Conservation (phyloP, 1,140 invertebrate genomes). For the Bathynomus jamesi region DNA sequence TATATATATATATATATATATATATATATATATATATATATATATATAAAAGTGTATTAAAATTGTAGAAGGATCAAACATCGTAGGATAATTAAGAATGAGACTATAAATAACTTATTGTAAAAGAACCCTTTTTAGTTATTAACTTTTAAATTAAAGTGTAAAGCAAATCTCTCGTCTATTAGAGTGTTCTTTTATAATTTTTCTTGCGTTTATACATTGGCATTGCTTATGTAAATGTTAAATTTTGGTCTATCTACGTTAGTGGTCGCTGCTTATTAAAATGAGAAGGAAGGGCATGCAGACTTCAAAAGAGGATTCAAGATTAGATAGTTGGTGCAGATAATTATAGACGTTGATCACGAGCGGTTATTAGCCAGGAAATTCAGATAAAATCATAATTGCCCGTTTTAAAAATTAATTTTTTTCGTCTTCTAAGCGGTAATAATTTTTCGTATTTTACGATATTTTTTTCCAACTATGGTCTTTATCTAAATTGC, state of each 20-base stretch:
- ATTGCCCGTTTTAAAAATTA: neutral
- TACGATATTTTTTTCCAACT: neutral
- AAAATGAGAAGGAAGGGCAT: too few relatives aligned
- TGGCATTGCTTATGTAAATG: neutral
- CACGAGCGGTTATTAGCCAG: neutral
- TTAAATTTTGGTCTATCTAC: too few relatives aligned
- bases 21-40: neutral
- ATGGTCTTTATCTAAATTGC: too few relatives aligned
- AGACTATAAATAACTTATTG: neutral
- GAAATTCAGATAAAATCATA: neutral
- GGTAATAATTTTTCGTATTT: neutral
- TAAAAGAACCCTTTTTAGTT: too few relatives aligned
- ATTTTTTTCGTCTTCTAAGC: neutral
- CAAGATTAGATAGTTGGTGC: neutral
- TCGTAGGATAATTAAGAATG: neutral
- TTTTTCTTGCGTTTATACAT: neutral
- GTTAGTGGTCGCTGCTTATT: too few relatives aligned
- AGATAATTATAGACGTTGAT: neutral
- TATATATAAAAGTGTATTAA: neutral
- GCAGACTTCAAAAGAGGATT: too few relatives aligned
- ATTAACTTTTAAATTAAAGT: too few relatives aligned
- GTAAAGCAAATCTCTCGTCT: too few relatives aligned
- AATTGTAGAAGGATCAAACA: neutral
- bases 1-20: neutral
- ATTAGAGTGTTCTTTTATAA: neutral